phyloP scores from a whole-genome alignment of 1,140 invertebrate species.

The Polypedilum vanderplanki region DNA sequence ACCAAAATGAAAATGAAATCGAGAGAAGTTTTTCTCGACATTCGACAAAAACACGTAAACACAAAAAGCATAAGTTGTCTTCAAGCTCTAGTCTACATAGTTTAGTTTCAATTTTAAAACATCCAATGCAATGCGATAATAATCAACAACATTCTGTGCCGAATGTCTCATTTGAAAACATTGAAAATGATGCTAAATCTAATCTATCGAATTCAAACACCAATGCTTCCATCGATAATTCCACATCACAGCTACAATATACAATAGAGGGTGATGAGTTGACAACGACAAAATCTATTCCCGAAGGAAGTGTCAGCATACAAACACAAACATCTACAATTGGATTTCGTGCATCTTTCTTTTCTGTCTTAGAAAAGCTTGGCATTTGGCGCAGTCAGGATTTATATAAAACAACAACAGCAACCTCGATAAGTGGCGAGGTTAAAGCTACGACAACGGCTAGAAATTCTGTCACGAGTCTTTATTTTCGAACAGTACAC shows the following conservation, averaged over 20 bases:
- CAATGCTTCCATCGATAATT: not conserved
- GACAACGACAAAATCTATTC: not conserved
- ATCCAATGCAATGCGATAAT: not conserved
- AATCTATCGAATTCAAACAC: not conserved
- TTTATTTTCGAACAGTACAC: not conserved
- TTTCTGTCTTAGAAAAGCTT: slow-evolving; percentile 59
- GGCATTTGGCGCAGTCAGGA: slow-evolving; percentile 51
- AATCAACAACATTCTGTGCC: not conserved
- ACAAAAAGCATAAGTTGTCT: not conserved
- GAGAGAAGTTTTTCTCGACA: not conserved
- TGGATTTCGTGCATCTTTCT: slow-evolving; percentile 50
- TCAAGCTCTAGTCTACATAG: slow-evolving; percentile 21
- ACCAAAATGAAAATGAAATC: not conserved
- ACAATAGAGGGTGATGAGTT: not conserved
- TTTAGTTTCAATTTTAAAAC: slow-evolving; percentile 20
- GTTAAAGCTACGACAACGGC: not conserved
- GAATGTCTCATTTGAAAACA: slow-evolving; percentile 1
- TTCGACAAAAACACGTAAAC: too few relatives aligned
- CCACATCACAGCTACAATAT: not conserved
- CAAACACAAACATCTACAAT: slow-evolving; percentile 32
- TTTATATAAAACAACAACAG: slow-evolving; percentile 34
- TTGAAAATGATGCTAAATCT: not conserved
- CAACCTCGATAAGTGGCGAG: not conserved
- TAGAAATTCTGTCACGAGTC: not conserved
- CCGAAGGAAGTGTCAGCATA: not conserved